These are phyloP conservation scores for Melanogrammus aeglefinus DNA, from an alignment of 2,797 vertebrate genomes.

Conservation along the genomic window DNA sequence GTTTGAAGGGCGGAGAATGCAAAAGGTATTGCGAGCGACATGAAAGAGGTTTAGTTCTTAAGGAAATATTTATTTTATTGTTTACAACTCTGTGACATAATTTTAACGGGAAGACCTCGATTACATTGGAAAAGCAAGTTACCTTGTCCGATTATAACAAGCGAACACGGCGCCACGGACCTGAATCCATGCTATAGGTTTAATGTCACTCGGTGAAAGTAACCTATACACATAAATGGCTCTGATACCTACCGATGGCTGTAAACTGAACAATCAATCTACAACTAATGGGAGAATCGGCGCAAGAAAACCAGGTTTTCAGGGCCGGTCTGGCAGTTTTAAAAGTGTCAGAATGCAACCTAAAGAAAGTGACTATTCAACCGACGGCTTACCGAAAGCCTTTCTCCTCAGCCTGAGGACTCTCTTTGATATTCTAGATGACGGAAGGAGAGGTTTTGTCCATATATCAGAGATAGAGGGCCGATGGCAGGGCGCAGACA, in stretches of 20 bases:
- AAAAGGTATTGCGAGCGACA: constrained; percentile 26
- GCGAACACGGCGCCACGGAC: too few species aligned
- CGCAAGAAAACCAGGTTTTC: constrained; percentile 35
- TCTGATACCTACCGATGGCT: constrained; percentile 66
- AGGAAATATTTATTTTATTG: not conserved
- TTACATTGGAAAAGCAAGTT: not conserved
- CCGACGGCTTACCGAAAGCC: constrained; percentile 82
- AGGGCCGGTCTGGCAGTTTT: constrained; percentile 29
- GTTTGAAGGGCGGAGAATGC: constrained; percentile 70
- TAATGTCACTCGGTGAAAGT: not conserved
- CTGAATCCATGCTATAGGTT: not conserved
- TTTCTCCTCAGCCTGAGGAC: constrained; percentile 90
- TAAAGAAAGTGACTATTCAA: constrained; percentile 64
- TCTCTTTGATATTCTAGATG: constrained; percentile 93
- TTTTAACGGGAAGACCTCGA: not conserved
- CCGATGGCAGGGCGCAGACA: constrained; percentile 87
- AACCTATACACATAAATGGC: constrained; percentile 50
- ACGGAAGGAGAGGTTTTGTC: constrained; percentile 82
- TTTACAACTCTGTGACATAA: constrained; percentile 7
- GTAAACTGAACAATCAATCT: constrained; percentile 52
- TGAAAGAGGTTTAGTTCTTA: constrained; percentile 48
- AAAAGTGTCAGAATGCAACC: constrained; percentile 51
- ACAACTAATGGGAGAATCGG: constrained; percentile 45
- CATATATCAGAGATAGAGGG: constrained; percentile 95
- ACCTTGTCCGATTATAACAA: too few species aligned